Evolutionary conservation across 2,797 vertebrate species (phyloP), one percentile per base, ranked within the genome.

Genomic region (Chelidonichthys spinosus): DNA sequence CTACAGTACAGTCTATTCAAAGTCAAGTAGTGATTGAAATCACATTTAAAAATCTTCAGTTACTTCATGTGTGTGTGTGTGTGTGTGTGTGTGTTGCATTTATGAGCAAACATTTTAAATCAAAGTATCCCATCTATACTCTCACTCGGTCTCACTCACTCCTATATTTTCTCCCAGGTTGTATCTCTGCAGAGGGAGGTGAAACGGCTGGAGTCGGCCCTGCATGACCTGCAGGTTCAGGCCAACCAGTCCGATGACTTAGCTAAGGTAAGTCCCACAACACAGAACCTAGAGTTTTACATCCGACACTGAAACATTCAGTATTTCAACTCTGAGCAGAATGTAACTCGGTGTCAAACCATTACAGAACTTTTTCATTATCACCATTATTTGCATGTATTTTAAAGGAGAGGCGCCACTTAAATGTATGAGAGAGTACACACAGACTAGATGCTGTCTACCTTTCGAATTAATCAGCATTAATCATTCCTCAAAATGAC

Each of bases 191-290:
- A 81, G 71, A 69, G 55, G 37, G 64, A 91, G 68, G 72, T 85
- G 62, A 54, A 68, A 49, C 35, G 2, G 14, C 47, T 90, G 14
- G 59, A 81, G 65, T 65, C 33, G 11, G 73, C 46, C 15, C 60
- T 91, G 11, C 70, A 79, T 67, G 76, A 86, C 4, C 76, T 82
- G 35, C 81, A 81, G 15, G 32, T n/a, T 65, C 67, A 92, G 53
- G 87, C 90, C 25, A 92, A 93, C 11, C 91, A 91, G 53, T 40
- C 92, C 47, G 88, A 88, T 35, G 92, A 94, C 0, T 78, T 94
- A 64, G 79, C 62, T 2, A 89, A 94, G 50, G 86, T 87, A 69
- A 79, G 73, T 67, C 6, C 11, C 25, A 37, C 7, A 17, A 14
- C 2, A 18, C n/a, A 54, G 9, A 15, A 11, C 35, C 52, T 17